Evolutionary conservation across 2,888 invertebrate species (phyloP), one percentile per base, ranked within the genome.

Genomic region (Buathra laborator): DNA sequence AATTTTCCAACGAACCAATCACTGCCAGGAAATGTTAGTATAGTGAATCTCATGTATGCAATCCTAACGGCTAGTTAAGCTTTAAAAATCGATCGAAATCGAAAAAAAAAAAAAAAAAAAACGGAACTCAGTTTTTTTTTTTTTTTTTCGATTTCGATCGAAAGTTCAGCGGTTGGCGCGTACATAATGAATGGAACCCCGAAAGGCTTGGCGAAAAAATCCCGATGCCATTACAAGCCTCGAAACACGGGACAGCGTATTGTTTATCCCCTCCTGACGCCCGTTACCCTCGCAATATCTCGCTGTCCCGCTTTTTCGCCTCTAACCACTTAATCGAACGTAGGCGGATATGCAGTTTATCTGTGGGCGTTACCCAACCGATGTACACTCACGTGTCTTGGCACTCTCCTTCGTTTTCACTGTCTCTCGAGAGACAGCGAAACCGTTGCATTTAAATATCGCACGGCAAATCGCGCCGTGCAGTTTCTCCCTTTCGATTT

Each of bases 281-380:
- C 70, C 53, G 37, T 48, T 48, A n/a, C 29, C 76, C 14, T 59
- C 53, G 29, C 14, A 12, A 46, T 29, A 56, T 77, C 53, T 74
- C 67, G 51, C 44, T 46, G 62, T 70, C 66, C 32, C 32, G 48
- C 53, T 67, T 66, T 79, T 66, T 70, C 79, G 59, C 62, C 81
- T 72, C 84, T 56, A 48, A 72, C 81, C 81, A 48, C 78, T 82
- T 70, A 80, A 82, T 85, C 85, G 85, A 82, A 80, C 85, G 85
- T 85, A 79, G 85, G 85, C 79, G 76, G 75, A 62, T 67, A 75
- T 70, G 74, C 74, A 51, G 84, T 74, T 77, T 70, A 74, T 68
- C 74, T 9, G 84, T 84, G 77, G 84, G 84, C 77, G 84, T 81
- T 51, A 67, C 76, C 75, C 53, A 67, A 70, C 78, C 56, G 48